These are phyloP conservation scores for Bombyx huttoni DNA, from an alignment of 2,888 invertebrate genomes.

Conservation along the genomic window DNA sequence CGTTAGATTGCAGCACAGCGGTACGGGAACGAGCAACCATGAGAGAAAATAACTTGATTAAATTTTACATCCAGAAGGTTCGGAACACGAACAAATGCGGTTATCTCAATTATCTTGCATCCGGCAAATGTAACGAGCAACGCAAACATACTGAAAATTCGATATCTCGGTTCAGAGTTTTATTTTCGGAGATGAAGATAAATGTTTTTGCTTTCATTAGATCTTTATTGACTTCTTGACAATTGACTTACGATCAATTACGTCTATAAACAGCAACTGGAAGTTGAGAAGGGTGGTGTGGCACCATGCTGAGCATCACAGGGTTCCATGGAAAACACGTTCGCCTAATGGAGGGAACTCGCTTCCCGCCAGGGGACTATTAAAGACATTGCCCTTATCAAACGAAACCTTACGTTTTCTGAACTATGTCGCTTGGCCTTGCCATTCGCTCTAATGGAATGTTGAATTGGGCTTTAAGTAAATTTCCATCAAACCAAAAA, in stretches of 20 bases:
- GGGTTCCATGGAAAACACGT: slow-evolving; percentile 44
- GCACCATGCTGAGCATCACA: slow-evolving; percentile 47
- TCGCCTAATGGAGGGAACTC: slow-evolving; percentile 49
- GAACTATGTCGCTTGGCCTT: slow-evolving; percentile 25
- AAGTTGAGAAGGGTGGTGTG: slow-evolving; percentile 19
- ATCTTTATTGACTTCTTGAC: not conserved
- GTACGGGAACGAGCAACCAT: slow-evolving; percentile 16
- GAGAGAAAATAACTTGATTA: slow-evolving; percentile 53
- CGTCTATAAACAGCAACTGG: slow-evolving; percentile 21
- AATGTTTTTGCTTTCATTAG: slow-evolving; percentile 9
- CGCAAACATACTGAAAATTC: slow-evolving; percentile 11
- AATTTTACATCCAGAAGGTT: slow-evolving; percentile 48
- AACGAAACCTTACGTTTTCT: slow-evolving; percentile 41
- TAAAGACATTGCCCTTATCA: slow-evolving; percentile 48
- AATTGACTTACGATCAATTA: slow-evolving; percentile 5
- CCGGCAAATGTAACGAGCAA: slow-evolving; percentile 41
- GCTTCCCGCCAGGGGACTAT: slow-evolving; percentile 42
- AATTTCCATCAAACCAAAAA: slow-evolving; percentile 3
- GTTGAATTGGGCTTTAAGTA: slow-evolving; percentile 1
- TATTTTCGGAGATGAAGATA: not conserved
- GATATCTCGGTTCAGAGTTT: too few species aligned
- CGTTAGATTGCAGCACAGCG: slow-evolving; percentile 8
- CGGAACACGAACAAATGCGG: slow-evolving; percentile 48
- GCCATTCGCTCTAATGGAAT: not conserved
- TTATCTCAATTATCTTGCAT: slow-evolving; percentile 58